Percentiles rank a stretch among this genome's conserved stretches.
Conservation (phyloP, 2,888 invertebrate species). For the Bruchidius siliquastri region DNA sequence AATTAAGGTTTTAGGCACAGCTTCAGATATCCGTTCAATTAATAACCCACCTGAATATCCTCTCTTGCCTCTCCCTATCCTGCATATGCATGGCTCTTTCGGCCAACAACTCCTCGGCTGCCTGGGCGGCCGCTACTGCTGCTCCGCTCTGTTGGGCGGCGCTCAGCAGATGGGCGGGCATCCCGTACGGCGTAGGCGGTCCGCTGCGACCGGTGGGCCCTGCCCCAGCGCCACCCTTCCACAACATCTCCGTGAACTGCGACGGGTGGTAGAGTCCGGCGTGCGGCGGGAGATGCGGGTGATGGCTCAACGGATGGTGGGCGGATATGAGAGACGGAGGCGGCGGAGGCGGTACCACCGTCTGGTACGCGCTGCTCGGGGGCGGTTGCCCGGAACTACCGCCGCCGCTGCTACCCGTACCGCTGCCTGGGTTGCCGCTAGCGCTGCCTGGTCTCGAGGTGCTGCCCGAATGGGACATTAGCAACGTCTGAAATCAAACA, state of each 20-base stretch:
- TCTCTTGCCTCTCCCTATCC: constrained; percentile 61
- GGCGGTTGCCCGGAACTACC: constrained; percentile 28
- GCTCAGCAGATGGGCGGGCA: constrained; percentile 20
- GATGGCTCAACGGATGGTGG: constrained; percentile 39
- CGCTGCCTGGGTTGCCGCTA: constrained; percentile 34
- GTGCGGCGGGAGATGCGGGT: constrained; percentile 36
- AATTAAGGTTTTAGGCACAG: no score
- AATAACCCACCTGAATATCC: constrained; percentile 59
- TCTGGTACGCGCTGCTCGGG: constrained; percentile 24
- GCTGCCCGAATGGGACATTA: constrained; percentile 54
- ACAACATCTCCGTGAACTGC: constrained; percentile 51
- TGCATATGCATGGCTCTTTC: constrained; percentile 51
- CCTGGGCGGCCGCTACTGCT: constrained; percentile 35
- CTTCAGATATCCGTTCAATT: background rate
- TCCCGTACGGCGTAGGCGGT: constrained; percentile 10
- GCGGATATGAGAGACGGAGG: constrained; percentile 43
- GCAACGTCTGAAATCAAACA: constrained; percentile 54
- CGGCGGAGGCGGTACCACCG: constrained; percentile 39
- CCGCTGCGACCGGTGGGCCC: background rate
- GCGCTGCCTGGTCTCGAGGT: constrained; percentile 27
- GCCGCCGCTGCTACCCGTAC: constrained; percentile 16
- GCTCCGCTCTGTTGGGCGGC: constrained; percentile 16
- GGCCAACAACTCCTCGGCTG: constrained; percentile 50
- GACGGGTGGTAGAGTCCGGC: constrained; percentile 39
- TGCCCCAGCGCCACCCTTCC: constrained; percentile 46